A percentile compares a stretch with the other conserved stretches of the same genome.
Evolutionary conservation across 2,888 invertebrate species (phyloP).

Genomic region (Perizoma flavofasciatum): DNA sequence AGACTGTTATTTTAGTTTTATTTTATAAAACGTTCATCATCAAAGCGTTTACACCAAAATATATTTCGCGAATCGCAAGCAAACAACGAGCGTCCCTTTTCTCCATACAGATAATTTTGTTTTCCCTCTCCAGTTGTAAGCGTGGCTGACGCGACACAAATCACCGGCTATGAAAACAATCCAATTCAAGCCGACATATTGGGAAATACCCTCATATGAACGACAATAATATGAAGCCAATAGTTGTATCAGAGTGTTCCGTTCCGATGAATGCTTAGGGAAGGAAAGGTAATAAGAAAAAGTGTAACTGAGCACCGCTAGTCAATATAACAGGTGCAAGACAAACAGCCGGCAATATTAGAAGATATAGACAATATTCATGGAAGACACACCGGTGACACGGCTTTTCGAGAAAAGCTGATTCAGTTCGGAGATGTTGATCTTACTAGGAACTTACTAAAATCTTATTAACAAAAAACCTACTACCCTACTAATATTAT

Average conservation of each 20-base stretch:
- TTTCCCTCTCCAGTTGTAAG: slow-evolving; percentile 39
- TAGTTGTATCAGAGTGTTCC: slow-evolving; percentile 55
- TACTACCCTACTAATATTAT: too few species aligned
- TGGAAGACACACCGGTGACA: slow-evolving; percentile 8
- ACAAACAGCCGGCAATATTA: slow-evolving; percentile 74
- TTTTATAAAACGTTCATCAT: slow-evolving; percentile 6
- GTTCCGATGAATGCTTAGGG: slow-evolving; percentile 56
- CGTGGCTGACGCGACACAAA: slow-evolving; percentile 42
- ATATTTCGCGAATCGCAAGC: slow-evolving; percentile 14
- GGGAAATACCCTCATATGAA: slow-evolving; percentile 47
- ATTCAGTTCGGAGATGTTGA: neutral
- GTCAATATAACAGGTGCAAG: slow-evolving; percentile 64
- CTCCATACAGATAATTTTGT: slow-evolving; percentile 27
- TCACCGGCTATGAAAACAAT: slow-evolving; percentile 53
- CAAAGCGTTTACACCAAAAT: slow-evolving; percentile 5
- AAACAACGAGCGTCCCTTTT: slow-evolving; percentile 14
- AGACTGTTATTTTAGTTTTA: too few species aligned
- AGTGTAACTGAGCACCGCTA: slow-evolving; percentile 53
- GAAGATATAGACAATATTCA: slow-evolving; percentile 47
- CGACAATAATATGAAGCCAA: slow-evolving; percentile 55
- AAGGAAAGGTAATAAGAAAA: slow-evolving; percentile 60
- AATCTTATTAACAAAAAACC: too few species aligned
- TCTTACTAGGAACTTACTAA: neutral
- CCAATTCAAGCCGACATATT: slow-evolving; percentile 51
- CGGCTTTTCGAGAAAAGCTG: slow-evolving; percentile 1